Percentiles rank a stretch among this genome's conserved stretches.
These are phyloP conservation scores for Dasyprocta punctata DNA, from an alignment of 2,113 vertebrate genomes.

Conservation along the genomic window DNA sequence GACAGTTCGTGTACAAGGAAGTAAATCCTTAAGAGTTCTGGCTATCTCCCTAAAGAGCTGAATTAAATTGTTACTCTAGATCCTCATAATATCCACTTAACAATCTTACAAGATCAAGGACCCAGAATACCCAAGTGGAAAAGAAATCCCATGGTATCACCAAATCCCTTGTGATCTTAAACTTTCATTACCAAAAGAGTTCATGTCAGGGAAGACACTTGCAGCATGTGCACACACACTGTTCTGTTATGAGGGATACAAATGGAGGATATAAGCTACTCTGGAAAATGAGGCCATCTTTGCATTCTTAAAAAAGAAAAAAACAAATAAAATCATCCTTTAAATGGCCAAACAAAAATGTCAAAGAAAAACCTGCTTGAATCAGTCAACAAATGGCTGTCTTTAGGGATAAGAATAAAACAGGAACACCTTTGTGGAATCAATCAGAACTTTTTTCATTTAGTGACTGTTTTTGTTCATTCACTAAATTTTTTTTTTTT, in stretches of 20 bases:
- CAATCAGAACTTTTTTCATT: neutral
- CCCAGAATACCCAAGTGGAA: neutral
- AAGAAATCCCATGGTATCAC: neutral
- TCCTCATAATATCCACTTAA: neutral
- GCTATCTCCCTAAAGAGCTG: neutral
- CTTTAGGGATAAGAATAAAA: constrained; percentile 38
- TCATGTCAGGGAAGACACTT: neutral
- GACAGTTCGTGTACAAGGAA: neutral
- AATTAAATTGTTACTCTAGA: neutral
- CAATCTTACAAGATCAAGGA: neutral
- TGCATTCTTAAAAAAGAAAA: neutral
- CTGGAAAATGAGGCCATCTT: neutral
- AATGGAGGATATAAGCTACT: neutral
- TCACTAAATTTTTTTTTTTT: constrained; percentile 43
- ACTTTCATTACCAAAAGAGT: neutral
- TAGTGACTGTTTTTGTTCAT: neutral
- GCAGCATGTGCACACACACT: neutral
- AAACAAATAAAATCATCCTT: constrained; percentile 15
- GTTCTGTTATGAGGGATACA: neutral
- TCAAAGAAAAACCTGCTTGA: constrained; percentile 22
- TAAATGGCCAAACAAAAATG: neutral
- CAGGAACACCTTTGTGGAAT: constrained; percentile 34
- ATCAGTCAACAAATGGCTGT: neutral
- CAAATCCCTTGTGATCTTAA: neutral
- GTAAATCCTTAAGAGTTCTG: neutral